A percentile compares a stretch with the other conserved stretches of the same genome.
Evolutionary conservation across 2,888 invertebrate genomes (phyloP).

Genomic region (Lottia gigantea): DNA sequence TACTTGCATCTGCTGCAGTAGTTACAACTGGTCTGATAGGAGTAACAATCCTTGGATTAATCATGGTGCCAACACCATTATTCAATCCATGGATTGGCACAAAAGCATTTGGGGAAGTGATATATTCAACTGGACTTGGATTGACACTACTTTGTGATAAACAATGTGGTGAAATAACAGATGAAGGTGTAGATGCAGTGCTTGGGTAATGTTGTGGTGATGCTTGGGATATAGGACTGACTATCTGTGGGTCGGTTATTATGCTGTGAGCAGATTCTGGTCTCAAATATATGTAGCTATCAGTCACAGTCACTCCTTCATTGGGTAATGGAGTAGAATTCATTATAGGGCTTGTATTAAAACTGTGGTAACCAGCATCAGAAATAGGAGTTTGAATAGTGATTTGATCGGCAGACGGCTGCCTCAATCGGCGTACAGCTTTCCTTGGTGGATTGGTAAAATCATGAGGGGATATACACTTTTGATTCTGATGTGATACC

Average conservation of each 20-base stretch:
- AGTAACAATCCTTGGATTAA: conserved; percentile 32
- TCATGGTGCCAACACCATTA: conserved; percentile 1
- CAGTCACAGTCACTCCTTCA: not conserved
- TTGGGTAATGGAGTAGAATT: conserved; percentile 31
- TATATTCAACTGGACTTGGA: conserved; percentile 18
- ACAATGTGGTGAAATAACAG: conserved; percentile 43
- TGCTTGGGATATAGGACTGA: conserved; percentile 18
- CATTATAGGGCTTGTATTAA: conserved; percentile 45
- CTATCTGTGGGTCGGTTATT: conserved; percentile 24
- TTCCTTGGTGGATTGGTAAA: conserved; percentile 26
- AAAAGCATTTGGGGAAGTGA: conserved; percentile 44
- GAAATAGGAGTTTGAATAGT: conserved; percentile 41
- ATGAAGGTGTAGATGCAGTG: conserved; percentile 37
- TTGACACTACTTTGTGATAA: conserved; percentile 17
- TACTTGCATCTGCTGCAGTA: conserved; percentile 30
- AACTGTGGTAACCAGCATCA: conserved; percentile 53
- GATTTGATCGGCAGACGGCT: conserved; percentile 25
- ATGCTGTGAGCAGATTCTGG: conserved; percentile 36
- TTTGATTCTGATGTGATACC: not conserved
- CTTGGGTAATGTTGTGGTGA: conserved; percentile 23
- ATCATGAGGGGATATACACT: conserved; percentile 3
- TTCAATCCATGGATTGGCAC: conserved; percentile 47
- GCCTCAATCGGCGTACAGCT: conserved; percentile 27
- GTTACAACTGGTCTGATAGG: conserved; percentile 55
- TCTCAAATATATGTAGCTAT: conserved; percentile 2